A percentile compares a stretch with the other conserved stretches of the same genome.
Conservation (phyloP, 2,888 invertebrate species). For the Lysandra bellargus region DNA sequence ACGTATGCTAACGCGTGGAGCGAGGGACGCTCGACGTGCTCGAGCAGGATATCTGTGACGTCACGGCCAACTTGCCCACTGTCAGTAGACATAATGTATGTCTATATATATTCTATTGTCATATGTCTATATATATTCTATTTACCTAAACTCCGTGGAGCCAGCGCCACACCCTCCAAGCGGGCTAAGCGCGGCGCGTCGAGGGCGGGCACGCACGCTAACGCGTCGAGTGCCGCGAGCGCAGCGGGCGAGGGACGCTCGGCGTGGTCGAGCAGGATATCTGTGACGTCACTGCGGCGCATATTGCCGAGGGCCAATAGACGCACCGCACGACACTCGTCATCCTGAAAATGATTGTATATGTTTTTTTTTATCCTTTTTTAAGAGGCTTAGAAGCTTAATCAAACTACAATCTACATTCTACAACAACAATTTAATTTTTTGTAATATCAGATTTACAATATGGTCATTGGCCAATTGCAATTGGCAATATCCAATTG, state of each 20-base stretch:
- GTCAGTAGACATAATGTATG: conserved; percentile 46
- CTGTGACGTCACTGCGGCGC: conserved; percentile 50
- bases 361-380: neutral
- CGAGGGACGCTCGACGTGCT: conserved; percentile 46
- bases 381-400: neutral
- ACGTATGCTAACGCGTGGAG: conserved; percentile 44
- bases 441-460: too few species aligned
- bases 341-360: conserved; percentile 42
- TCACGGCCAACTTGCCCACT: conserved; percentile 56
- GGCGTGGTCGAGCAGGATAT: conserved; percentile 51
- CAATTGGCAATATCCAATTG: too few species aligned
- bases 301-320: conserved; percentile 57
- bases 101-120: neutral
- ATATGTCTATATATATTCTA: neutral
- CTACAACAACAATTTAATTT: too few species aligned
- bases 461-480: too few species aligned
- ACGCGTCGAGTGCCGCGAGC: conserved; percentile 47
- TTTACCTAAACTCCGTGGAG: conserved; percentile 32
- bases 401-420: too few species aligned
- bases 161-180: conserved; percentile 35
- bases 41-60: conserved; percentile 48
- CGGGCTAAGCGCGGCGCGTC: conserved; percentile 36
- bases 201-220: conserved; percentile 39
- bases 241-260: conserved; percentile 41
- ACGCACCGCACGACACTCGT: conserved; percentile 47